Percentiles rank a stretch among this genome's conserved stretches.
These are phyloP conservation scores for Ophion obscuratus DNA, from an alignment of 2,888 invertebrate genomes.

Conservation along the genomic window DNA sequence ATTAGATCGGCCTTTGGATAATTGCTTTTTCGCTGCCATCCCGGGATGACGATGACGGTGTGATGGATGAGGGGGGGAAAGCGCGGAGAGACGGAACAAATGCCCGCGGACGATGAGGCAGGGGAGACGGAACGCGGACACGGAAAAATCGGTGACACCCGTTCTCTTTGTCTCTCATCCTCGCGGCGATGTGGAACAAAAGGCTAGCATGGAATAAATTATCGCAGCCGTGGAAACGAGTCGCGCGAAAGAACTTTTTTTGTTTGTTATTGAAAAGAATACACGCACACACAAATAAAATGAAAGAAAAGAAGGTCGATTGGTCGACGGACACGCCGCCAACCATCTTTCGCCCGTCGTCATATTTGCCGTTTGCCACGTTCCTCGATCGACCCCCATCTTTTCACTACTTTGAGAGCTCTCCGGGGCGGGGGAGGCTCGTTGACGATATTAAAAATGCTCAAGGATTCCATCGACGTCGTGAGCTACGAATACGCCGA, in stretches of 20 bases:
- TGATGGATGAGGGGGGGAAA: constrained; percentile 63
- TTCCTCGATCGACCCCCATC: background rate
- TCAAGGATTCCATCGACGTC: background rate
- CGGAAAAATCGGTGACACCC: constrained; percentile 52
- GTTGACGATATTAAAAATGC: constrained; percentile 4
- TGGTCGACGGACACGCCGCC: background rate
- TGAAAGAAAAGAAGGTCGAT: background rate
- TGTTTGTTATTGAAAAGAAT: background rate
- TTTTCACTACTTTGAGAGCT: background rate
- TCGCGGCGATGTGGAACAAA: background rate
- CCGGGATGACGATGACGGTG: constrained; percentile 49
- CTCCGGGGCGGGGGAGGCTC: background rate
- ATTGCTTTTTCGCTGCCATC: constrained; percentile 70
- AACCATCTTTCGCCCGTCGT: background rate
- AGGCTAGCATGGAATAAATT: constrained; percentile 69
- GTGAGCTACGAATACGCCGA: constrained; percentile 21
- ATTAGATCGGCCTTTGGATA: constrained; percentile 71
- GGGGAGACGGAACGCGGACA: constrained; percentile 36
- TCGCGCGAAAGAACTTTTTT: constrained; percentile 11
- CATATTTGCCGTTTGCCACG: background rate
- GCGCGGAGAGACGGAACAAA: constrained; percentile 43
- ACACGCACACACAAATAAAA: background rate
- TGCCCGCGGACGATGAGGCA: background rate
- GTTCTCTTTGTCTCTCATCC: background rate
- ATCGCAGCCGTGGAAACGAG: constrained; percentile 59